Evolutionary conservation across 2,113 vertebrate genomes (phyloP), one percentile per base, ranked within the genome.

Genomic region (Jacana jacana): DNA sequence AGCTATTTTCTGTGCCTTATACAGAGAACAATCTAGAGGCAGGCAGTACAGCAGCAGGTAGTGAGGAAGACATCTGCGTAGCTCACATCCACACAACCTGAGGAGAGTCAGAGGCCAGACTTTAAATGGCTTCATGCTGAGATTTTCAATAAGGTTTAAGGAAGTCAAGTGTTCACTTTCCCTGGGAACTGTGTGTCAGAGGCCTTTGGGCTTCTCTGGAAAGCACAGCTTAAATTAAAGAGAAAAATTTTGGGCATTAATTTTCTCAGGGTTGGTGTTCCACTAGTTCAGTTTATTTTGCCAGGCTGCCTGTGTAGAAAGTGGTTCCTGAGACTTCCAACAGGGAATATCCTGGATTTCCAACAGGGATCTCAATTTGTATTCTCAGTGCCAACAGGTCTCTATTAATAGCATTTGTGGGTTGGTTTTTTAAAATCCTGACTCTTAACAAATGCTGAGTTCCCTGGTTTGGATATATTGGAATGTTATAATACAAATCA

Each of bases 1-100:
- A 35, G 33, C 39, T 37, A 8, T 77, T 92, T 73, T 63, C n/a
- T 8, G 5, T 30, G 24, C 12, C 39, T 11, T 35, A 35, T 39
- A 20, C 69, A 42, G 33, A 33, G 19, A 22, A 44, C 28, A 44
- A 33, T 7, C 46, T 4, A 63, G 31, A 42, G 46, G 13, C 63
- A 86, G n/a, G 1, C 1, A 68, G 9, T 15, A 5, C 16, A 51
- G 8, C 10, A 61, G 7, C 0, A 57, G 17, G 14, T 5, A 71
- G 37, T 6, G 22, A 71, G 39, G 23, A 40, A 40, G 9, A 31
- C n/a, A 40, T 19, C 28, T 0, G 0, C 13, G 22, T 2, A 17
- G 52, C 28, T 82, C 14, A 4, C 14, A 25, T 6, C 9, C 58
- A 17, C 60, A 64, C 55, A 70, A 81, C 46, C 31, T 3, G 24